phyloP scores from a whole-genome alignment of 2,113 vertebrate species.

The Calyptommatus sinebrachiatus region DNA sequence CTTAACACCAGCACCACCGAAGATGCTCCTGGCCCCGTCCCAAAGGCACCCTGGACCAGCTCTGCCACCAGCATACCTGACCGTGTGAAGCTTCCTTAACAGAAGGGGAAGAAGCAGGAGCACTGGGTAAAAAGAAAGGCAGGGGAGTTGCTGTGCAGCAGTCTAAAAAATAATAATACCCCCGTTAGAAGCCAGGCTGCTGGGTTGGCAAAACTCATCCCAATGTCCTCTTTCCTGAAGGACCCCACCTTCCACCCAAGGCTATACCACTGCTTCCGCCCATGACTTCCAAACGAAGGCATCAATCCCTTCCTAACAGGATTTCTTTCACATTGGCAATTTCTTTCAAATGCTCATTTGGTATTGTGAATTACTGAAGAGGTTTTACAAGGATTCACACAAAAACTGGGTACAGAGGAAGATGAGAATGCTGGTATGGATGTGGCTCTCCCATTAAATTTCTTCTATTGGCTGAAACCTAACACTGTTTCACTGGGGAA shows the following conservation, averaged over 20 bases:
- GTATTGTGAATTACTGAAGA: conserved; percentile 28
- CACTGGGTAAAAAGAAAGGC: background rate
- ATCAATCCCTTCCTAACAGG: background rate
- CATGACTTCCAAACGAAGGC: background rate
- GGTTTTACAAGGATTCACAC: conserved; percentile 46
- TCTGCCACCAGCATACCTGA: background rate
- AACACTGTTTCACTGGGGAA: conserved; percentile 56
- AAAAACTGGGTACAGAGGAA: conserved; percentile 36
- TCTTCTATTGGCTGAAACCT: conserved; percentile 61
- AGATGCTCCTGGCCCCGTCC: conserved; percentile 53
- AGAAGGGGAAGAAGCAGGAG: background rate
- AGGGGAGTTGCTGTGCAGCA: background rate
- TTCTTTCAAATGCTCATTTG: conserved; percentile 19
- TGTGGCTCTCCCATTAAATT: background rate
- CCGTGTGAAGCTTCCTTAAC: background rate
- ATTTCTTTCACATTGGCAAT: conserved; percentile 18
- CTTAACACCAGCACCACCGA: conserved; percentile 70
- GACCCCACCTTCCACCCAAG: background rate
- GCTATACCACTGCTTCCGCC: background rate
- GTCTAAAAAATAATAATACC: background rate
- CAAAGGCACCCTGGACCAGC: conserved; percentile 33
- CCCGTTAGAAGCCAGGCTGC: conserved; percentile 33
- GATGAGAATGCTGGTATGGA: conserved; percentile 47
- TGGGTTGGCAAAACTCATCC: conserved; percentile 36
- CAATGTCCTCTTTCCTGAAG: background rate